A percentile compares a stretch with the other conserved stretches of the same genome.
phyloP scores from a whole-genome alignment of 2,888 invertebrate species.

The Stomorhina lunata region DNA sequence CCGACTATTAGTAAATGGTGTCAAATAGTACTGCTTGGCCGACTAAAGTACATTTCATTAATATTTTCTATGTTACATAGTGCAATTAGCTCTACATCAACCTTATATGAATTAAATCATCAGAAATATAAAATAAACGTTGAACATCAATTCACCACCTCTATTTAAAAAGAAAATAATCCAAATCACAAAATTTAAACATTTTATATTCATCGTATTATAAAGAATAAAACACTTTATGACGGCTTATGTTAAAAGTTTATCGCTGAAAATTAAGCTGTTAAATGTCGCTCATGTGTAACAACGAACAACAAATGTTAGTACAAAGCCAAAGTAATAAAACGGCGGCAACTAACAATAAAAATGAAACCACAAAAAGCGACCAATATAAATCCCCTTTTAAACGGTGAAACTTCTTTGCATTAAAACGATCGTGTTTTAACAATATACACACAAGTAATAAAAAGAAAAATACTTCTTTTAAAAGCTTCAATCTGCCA shows the following conservation, averaged over 20 bases:
- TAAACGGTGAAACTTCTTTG: conserved; percentile 1
- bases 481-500: neutral
- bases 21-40: no score
- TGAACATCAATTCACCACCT: no score
- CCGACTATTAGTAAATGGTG: no score
- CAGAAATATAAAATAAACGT: no score
- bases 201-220: neutral
- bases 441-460: no score
- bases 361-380: neutral
- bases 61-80: no score
- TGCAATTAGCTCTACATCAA: no score
- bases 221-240: neutral
- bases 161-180: neutral
- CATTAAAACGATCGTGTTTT: conserved; percentile 7
- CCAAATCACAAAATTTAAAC: neutral
- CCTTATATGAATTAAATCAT: no score
- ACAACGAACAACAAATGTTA: neutral
- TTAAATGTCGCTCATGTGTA: conserved; percentile 20
- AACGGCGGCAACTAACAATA: neutral
- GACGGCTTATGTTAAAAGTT: conserved; percentile 26
- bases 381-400: neutral
- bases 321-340: neutral
- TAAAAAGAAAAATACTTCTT: neutral
- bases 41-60: no score
- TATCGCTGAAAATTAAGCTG: conserved; percentile 19